These are phyloP conservation scores for zebrafish (Danio rerio) DNA, from an alignment of 2,113 vertebrate genomes.

Conservation along the genomic window GRCz12tu NC_133181.1:47141501-47142000, in stretches of 20 bases:
- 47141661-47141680: constrained; percentile 91
- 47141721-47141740: constrained; percentile 92
- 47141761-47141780: constrained; percentile 81
- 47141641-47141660: constrained; percentile 86
- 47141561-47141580: too few relatives aligned
- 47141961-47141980: constrained; percentile 13
- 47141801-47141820: constrained; percentile 30
- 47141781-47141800: constrained; percentile 2
- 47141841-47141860: neutral
- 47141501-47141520: too few relatives aligned
- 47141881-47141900: neutral
- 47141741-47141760: constrained; percentile 86
- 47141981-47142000: too few relatives aligned
- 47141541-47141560: too few relatives aligned
- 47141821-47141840: constrained; percentile 31
- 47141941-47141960: neutral
- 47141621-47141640: constrained; percentile 96
- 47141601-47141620: constrained; percentile 86
- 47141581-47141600: neutral
- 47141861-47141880: constrained; percentile 1
- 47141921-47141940: constrained; percentile 8
- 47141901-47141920: neutral
- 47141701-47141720: constrained; percentile 90
- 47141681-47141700: constrained; percentile 89
- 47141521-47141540: too few relatives aligned